Evolutionary conservation across 2,113 vertebrate species (phyloP).

Genomic region (Upupa epops): DNA sequence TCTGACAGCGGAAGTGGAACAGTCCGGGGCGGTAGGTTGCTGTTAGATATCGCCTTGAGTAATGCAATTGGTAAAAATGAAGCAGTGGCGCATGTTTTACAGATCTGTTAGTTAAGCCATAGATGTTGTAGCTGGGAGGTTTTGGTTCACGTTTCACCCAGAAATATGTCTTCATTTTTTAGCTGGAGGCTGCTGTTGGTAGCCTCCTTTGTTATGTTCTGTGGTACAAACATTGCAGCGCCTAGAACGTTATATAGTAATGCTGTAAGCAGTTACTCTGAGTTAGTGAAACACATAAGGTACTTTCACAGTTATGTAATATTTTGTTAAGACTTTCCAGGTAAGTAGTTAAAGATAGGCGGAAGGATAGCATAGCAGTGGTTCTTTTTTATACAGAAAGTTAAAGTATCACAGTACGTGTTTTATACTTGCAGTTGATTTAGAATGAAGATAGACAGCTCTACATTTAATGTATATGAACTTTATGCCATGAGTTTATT

Average conservation of each 20-base stretch:
- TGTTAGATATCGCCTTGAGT: background rate
- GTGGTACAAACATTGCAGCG: accelerated
- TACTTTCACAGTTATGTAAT: background rate
- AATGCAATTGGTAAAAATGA: accelerated
- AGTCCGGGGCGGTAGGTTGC: background rate
- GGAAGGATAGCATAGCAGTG: background rate
- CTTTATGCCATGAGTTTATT: background rate
- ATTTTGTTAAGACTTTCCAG: background rate
- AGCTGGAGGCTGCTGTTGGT: background rate
- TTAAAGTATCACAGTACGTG: background rate
- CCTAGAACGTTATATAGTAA: background rate
- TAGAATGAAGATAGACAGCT: background rate
- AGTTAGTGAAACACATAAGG: background rate
- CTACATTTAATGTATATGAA: background rate
- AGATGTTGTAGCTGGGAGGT: background rate
- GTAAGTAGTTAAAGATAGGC: background rate
- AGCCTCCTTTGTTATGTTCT: background rate
- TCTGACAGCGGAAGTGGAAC: accelerated
- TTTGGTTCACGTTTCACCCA: background rate
- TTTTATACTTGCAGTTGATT: background rate
- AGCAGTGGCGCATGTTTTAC: background rate
- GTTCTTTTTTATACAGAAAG: background rate
- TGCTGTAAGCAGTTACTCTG: background rate
- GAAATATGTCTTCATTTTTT: background rate
- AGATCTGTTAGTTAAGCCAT: background rate